Evolutionary conservation across 2,113 vertebrate species (phyloP), one percentile per base, ranked within the genome.

Genomic region (Odontesthes bonariensis): DNA sequence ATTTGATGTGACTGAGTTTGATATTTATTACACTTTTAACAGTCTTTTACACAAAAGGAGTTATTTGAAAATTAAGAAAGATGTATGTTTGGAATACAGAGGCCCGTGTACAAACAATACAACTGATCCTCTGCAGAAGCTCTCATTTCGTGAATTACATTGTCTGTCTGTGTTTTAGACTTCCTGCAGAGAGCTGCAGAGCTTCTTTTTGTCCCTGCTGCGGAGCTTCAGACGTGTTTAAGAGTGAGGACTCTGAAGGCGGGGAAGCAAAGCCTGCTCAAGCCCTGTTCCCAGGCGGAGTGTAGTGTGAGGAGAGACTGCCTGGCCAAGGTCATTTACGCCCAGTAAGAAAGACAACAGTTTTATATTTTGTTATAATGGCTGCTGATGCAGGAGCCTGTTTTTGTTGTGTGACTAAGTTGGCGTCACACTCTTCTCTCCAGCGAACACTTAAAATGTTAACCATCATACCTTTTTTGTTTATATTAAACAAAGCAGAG

Each of bases 301-400:
- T 98, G 97, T 35, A 87, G 90, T 54, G 91, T 96, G 7, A 95
- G 97, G 77, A 96, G 96, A 72, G 97, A 99, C 94, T 98, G 97
- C 82, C 91, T 99, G 14, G 97, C 97, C 85, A 99, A 99, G 91
- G 88, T 94, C 60, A 91, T 97, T 84, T 99, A 99, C 0, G 95
- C 96, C 8, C 92, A 86, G 98, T 92, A 79, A 84, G 83, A 74
- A 51, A 6, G 1, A 62, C 14, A 13, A 6, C 35, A 22, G 16
- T 46, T 19, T 63, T 5, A 62, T 16, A 14, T 57, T 49, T 17
- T 61, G 40, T 68, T 57, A n/a, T 56, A 23, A 20, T 1, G 4
- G 22, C 44, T 51, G 56, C 5, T 55, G 40, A 52, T 70, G 33
- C 65, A 16, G 11, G 31, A 65, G 27, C 49, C 46, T 58, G 23